Evolutionary conservation across 2,888 invertebrate species (phyloP).

Genomic region (Ernsta delagoae): DNA sequence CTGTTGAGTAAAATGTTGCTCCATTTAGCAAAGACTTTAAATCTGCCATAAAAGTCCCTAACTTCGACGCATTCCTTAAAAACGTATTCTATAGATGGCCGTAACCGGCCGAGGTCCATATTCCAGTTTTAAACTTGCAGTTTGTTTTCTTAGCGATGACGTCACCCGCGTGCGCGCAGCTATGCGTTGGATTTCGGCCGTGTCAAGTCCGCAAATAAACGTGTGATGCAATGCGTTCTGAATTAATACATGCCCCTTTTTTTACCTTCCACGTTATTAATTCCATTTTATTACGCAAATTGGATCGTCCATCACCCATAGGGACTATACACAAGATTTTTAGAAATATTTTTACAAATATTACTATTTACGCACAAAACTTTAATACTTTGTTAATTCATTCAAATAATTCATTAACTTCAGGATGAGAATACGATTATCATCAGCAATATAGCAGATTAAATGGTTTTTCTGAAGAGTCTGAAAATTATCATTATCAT

Average conservation of each 20-base stretch:
- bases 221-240: conserved; percentile 60
- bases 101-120: conserved; percentile 40
- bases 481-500: too few relatives aligned
- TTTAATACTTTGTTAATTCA: too few relatives aligned
- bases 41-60: conserved; percentile 26
- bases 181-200: conserved; percentile 48
- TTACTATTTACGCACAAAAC: too few relatives aligned
- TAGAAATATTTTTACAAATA: too few relatives aligned
- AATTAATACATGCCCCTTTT: conserved; percentile 39
- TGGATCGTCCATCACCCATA: conserved; percentile 30
- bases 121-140: conserved; percentile 43
- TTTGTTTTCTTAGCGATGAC: conserved; percentile 39
- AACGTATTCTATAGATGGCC: conserved; percentile 36
- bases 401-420: too few relatives aligned
- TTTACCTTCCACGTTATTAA: conserved; percentile 40
- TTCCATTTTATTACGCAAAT: conserved; percentile 27
- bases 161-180: conserved; percentile 32
- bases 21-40: conserved; percentile 11
- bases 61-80: conserved; percentile 29
- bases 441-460: too few relatives aligned
- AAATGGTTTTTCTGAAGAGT: too few relatives aligned
- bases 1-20: not conserved
- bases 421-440: too few relatives aligned
- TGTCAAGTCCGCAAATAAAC: conserved; percentile 72
- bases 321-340: not conserved